A percentile compares a stretch with the other conserved stretches of the same genome.
These are phyloP conservation scores for Mormyrus proboscirostris DNA, from an alignment of 2,797 vertebrate genomes.

Conservation along the genomic window DNA sequence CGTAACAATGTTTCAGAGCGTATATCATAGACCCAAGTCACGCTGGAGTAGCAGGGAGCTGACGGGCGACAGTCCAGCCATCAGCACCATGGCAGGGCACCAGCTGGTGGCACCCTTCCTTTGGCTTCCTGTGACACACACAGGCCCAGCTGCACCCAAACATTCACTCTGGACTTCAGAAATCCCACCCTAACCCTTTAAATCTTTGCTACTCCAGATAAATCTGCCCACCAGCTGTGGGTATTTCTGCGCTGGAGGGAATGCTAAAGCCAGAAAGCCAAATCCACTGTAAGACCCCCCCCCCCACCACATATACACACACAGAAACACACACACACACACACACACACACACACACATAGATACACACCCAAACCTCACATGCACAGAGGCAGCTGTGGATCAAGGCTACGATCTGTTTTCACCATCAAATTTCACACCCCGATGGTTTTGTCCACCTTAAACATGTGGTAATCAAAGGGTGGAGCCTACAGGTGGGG, in stretches of 20 bases:
- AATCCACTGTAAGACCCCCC: background rate
- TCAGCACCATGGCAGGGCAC: background rate
- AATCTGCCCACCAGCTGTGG: background rate
- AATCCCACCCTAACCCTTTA: background rate
- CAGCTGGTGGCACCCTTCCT: background rate
- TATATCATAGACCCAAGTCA: background rate
- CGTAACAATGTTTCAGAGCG: background rate
- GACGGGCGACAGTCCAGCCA: background rate
- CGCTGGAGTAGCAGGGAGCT: background rate
- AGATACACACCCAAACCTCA: background rate
- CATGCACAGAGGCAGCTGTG: background rate
- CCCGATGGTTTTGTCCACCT: background rate
- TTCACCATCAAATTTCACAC: background rate
- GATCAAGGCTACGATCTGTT: background rate
- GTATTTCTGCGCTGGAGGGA: background rate
- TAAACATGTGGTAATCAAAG: background rate
- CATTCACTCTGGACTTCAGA: slow-evolving; percentile 19
- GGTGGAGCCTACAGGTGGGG: background rate
- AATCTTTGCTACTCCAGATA: slow-evolving; percentile 1
- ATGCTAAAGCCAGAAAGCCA: background rate
- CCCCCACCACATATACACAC: background rate
- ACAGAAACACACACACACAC: background rate
- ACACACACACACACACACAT: background rate
- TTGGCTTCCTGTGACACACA: background rate
- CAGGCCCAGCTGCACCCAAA: background rate